Evolutionary conservation across 1,140 invertebrate genomes (phyloP).

Genomic region (Galleria mellonella): DNA sequence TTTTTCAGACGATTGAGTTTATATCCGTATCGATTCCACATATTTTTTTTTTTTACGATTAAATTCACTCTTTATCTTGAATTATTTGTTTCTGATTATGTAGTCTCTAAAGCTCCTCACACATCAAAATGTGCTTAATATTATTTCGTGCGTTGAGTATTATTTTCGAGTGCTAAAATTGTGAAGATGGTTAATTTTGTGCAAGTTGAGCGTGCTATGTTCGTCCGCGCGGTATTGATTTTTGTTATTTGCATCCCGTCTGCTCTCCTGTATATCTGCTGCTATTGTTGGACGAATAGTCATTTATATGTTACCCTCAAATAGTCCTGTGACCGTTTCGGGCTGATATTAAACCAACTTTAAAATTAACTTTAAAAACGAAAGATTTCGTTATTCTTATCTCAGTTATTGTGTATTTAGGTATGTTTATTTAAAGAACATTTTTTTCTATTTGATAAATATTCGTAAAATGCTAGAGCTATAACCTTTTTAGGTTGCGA

Average conservation of each 20-base stretch:
- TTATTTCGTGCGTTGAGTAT: neutral
- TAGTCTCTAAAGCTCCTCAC: too few relatives aligned
- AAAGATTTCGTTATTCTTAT: neutral
- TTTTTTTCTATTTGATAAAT: neutral
- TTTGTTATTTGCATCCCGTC: slow-evolving; percentile 72
- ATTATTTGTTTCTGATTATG: too few relatives aligned
- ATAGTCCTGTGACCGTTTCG: slow-evolving; percentile 17
- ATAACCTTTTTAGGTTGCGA: slow-evolving; percentile 1
- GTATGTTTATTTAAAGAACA: slow-evolving; percentile 4
- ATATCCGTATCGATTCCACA: too few relatives aligned
- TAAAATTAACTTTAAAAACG: too few relatives aligned
- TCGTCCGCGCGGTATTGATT: slow-evolving; percentile 61
- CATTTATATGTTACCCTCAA: slow-evolving; percentile 48
- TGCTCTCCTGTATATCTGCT: slow-evolving; percentile 55
- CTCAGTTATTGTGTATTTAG: neutral
- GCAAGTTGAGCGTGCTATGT: slow-evolving; percentile 50
- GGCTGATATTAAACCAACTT: neutral
- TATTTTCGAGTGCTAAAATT: slow-evolving; percentile 35
- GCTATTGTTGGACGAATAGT: slow-evolving; percentile 59
- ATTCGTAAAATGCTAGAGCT: neutral
- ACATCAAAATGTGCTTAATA: too few relatives aligned
- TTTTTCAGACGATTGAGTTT: too few relatives aligned
- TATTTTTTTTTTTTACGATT: too few relatives aligned
- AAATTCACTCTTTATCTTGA: too few relatives aligned
- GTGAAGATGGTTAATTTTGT: slow-evolving; percentile 54